Evolutionary conservation across 2,113 vertebrate species (phyloP), one percentile per base, ranked within the genome.

Genomic region (Tetrao urogallus): DNA sequence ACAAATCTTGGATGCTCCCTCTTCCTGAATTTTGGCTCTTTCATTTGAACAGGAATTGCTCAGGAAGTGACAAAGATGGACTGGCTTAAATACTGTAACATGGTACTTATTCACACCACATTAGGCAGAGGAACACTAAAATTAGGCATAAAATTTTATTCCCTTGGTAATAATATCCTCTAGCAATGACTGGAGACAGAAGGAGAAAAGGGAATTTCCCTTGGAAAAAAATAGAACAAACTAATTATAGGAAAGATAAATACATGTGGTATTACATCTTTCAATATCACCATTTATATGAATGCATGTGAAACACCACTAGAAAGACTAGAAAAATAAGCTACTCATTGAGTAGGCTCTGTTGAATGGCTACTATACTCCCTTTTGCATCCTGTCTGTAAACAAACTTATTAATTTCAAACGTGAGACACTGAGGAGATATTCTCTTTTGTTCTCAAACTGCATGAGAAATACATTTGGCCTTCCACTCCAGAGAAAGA

Each of bases 91-190:
- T 91, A 90, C 88, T 96, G 64, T 90, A 96, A 95, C 96, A 77
- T 69, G 85, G 88, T 64, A 93, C 94, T 95, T 93, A 95, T 96
- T 94, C 96, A 97, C 93, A 96, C 94, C 92, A 94, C 95, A 95
- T 92, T 97, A 97, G 93, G 94, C 94, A 91, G 52, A 94, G 81
- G 95, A 95, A 95, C 94, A 95, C 92, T 91, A 96, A 97, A 97
- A 95, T 94, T 84, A 95, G 93, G 95, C 96, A 96, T 95, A 96
- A 96, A 88, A 94, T 97, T 95, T 96, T 97, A 95, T 96, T 97
- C 94, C 94, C 97, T 88, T 91, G 94, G 89, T 93, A 93, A 95
- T 95, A 95, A 95, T 95, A 95, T 89, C 72, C 57, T 97, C 83
- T 13, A 40, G 65, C 91, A 93, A 88, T 90, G 86, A 85, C 94